These are phyloP conservation scores for Temnopleurus reevesii DNA, from an alignment of 53 echinoderm and acorn worm genomes.

Conservation along the genomic window DNA sequence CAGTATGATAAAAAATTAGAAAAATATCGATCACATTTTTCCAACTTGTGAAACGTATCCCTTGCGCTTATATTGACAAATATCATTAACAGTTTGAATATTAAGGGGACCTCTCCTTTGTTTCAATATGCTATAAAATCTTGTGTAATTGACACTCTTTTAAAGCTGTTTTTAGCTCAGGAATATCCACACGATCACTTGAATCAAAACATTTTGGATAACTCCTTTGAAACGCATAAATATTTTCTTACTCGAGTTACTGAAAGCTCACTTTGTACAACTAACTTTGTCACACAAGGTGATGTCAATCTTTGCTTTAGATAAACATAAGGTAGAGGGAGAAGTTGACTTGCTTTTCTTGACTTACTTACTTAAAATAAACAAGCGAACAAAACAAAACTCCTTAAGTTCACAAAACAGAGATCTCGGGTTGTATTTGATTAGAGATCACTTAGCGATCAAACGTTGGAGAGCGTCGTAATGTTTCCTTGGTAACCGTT, in stretches of 20 bases:
- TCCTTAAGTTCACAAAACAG: constrained; percentile 18
- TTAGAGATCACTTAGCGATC: constrained; percentile 25
- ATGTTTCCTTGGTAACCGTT: constrained; percentile 13
- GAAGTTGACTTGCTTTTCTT: neutral
- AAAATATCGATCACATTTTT: too few relatives aligned
- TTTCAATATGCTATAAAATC: too few relatives aligned
- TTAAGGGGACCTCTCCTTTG: too few relatives aligned
- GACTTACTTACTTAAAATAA: constrained; percentile 29
- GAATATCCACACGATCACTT: neutral
- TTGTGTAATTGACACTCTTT: neutral
- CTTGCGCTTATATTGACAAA: too few relatives aligned
- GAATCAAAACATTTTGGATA: neutral
- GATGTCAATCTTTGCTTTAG: neutral
- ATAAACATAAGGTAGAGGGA: neutral
- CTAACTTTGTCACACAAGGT: neutral
- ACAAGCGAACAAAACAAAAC: constrained; percentile 2
- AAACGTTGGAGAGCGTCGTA: neutral
- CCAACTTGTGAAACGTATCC: too few relatives aligned
- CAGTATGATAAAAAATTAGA: too few relatives aligned
- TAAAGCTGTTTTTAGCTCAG: neutral
- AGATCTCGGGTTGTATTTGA: neutral
- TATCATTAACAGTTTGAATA: too few relatives aligned
- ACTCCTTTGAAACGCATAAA: neutral
- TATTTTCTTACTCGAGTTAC: constrained; percentile 10
- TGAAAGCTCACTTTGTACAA: neutral